These are phyloP conservation scores for Whitmania pigra DNA, from an alignment of 1,140 invertebrate species.

Conservation along the genomic window DNA sequence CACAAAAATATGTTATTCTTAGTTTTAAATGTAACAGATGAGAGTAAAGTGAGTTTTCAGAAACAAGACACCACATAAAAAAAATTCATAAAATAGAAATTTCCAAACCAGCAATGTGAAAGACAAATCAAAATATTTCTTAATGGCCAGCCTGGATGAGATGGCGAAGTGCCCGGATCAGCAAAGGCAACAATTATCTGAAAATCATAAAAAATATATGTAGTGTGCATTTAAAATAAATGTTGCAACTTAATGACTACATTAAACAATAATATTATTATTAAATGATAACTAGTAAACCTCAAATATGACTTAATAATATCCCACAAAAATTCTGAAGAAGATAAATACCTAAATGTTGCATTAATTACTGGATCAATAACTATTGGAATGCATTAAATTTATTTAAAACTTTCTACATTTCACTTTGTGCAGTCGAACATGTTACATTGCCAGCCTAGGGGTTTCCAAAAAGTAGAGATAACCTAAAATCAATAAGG, in stretches of 20 bases:
- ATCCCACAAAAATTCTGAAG: background rate
- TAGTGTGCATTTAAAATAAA: too few species aligned
- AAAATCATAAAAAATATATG: background rate
- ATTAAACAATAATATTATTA: too few species aligned
- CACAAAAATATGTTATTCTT: background rate
- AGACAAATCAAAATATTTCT: background rate
- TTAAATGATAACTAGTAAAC: too few species aligned
- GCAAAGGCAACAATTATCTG: slow-evolving; percentile 3
- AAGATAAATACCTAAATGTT: background rate
- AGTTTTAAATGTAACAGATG: background rate
- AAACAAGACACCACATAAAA: background rate
- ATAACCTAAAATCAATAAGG: too few species aligned
- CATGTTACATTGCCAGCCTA: too few species aligned
- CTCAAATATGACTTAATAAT: too few species aligned
- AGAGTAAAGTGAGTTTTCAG: background rate
- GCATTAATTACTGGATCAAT: background rate
- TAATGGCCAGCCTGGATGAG: background rate
- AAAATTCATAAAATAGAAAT: too few species aligned
- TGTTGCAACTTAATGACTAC: background rate
- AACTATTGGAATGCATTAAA: background rate
- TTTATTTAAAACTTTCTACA: background rate
- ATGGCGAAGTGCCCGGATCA: background rate
- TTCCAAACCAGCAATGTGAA: background rate
- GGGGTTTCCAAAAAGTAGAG: too few species aligned
- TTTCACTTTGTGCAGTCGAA: too few species aligned